Conservation (phyloP, 2,888 invertebrate genomes). For the Anthophora plumipes region DNA sequence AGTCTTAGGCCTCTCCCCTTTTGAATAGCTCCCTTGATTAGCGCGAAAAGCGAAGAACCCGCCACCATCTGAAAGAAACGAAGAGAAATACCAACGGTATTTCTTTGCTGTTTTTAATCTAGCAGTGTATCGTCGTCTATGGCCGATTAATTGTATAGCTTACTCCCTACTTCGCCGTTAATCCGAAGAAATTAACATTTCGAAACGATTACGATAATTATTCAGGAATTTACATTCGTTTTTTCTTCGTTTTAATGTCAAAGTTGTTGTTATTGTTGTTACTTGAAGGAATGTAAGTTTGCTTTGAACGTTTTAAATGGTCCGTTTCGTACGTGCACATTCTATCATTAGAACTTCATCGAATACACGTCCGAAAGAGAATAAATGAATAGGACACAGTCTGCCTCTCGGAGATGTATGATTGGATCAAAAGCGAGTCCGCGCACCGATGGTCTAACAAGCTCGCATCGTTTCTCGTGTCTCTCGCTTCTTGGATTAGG, state of each 20-base stretch:
- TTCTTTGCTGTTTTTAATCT: slow-evolving; percentile 54
- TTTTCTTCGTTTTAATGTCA: too few species aligned
- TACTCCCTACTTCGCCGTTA: background rate
- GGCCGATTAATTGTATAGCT: background rate
- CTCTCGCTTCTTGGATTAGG: background rate
- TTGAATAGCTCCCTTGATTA: slow-evolving; percentile 65
- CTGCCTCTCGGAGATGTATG: too few species aligned
- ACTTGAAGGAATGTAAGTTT: too few species aligned
- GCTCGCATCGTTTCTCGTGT: background rate
- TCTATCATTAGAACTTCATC: too few species aligned
- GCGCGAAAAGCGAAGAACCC: slow-evolving; percentile 76
- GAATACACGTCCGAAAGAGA: too few species aligned
- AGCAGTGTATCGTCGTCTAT: background rate
- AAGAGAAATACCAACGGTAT: slow-evolving; percentile 77
- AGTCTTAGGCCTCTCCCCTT: slow-evolving; percentile 46
- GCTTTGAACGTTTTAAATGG: too few species aligned
- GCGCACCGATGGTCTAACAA: background rate
- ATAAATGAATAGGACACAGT: background rate
- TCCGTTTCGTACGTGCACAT: too few species aligned
- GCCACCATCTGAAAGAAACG: slow-evolving; percentile 83
- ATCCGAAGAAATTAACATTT: too few species aligned
- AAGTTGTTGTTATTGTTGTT: too few species aligned
- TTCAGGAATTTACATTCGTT: too few species aligned
- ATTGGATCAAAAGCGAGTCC: background rate
- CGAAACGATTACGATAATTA: too few species aligned